Evolutionary conservation across 2,113 vertebrate genomes (phyloP).

Genomic region (Tachysurus vachellii): DNA sequence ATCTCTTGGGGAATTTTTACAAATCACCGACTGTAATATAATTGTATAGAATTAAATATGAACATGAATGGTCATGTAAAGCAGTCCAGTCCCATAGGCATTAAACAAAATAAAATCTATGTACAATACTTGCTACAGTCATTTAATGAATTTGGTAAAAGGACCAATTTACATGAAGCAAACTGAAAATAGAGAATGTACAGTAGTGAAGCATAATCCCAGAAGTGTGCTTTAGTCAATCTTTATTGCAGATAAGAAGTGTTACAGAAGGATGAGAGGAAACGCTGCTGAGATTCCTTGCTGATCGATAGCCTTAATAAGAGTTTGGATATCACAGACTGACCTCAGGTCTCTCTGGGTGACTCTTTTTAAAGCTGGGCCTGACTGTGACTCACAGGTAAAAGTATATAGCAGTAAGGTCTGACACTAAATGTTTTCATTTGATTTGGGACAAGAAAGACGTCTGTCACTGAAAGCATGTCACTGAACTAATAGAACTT

Average conservation of each 20-base stretch:
- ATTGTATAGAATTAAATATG: not conserved
- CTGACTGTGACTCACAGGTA: slow-evolving; percentile 18
- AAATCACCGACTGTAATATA: not conserved
- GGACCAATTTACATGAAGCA: not conserved
- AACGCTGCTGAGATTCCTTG: not conserved
- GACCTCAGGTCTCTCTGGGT: slow-evolving; percentile 16
- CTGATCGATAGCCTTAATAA: slow-evolving; percentile 32
- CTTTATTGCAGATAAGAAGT: not conserved
- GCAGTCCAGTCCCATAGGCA: not conserved
- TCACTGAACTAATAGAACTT: not conserved
- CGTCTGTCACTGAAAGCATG: not conserved
- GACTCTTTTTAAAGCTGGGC: slow-evolving; percentile 6
- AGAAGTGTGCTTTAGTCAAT: not conserved
- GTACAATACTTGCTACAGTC: not conserved
- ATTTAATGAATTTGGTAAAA: not conserved
- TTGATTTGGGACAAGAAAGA: not conserved
- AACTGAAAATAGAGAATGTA: not conserved
- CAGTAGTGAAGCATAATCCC: not conserved
- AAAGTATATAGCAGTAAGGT: slow-evolving; percentile 3
- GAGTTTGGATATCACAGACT: slow-evolving; percentile 17
- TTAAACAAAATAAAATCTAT: not conserved
- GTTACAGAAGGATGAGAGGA: not conserved
- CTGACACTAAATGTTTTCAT: slow-evolving; percentile 30
- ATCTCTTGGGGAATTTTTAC: not conserved
- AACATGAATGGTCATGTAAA: not conserved